Base-by-base conservation (phyloP, 1,140 invertebrate genomes). In the Bombus affinis region DNA sequence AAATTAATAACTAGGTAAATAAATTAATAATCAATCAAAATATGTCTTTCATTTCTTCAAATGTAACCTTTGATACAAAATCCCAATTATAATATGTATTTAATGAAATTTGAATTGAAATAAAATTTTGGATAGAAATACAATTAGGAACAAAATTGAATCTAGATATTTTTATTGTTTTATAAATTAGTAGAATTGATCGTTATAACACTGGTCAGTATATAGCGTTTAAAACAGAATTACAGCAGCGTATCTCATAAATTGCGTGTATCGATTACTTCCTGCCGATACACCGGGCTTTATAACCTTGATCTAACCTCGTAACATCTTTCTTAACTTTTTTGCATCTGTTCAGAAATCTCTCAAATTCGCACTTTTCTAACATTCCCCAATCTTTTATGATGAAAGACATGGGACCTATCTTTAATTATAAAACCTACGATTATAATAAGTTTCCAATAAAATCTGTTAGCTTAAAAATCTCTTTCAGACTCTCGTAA, bases 201-300 rank as follows among this genome's bases (percentile, higher is more conserved):
- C 3, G 12, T n/a, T 62, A 9, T 15, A 57, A 75, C 47, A 13
- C 25, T 75, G 22, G 37, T 25, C 47, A 37, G 28, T 75, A 25
- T 32, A 47, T 10, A 57, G 72, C 3, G 73, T 22, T 74, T 35
- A 25, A 25, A 35, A n/a, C 42, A 12, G 25, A 32, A 47, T 53
- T 57, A 13, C 10, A 75, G 22, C 73, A 57, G 32, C 73, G 47
- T 57, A 28, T 25, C 47, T 35, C 73, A 35, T 57, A 75, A 75
- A 75, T 57, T 75, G 73, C 44, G 22, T 57, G 32, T 37, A 75
- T 75, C 44, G 73, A 75, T 75, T 57, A 75, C 47, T 75, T 75
- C 73, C 47, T 75, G 73, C 32, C 12, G 25, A 37, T 57, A 37
- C 6, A 57, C 25, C 1, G 5, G 28, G 22, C 32, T 53, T 75